Evolutionary conservation across 2,113 vertebrate species (phyloP).

Genomic region (Oxygymnocypris stewartii): DNA sequence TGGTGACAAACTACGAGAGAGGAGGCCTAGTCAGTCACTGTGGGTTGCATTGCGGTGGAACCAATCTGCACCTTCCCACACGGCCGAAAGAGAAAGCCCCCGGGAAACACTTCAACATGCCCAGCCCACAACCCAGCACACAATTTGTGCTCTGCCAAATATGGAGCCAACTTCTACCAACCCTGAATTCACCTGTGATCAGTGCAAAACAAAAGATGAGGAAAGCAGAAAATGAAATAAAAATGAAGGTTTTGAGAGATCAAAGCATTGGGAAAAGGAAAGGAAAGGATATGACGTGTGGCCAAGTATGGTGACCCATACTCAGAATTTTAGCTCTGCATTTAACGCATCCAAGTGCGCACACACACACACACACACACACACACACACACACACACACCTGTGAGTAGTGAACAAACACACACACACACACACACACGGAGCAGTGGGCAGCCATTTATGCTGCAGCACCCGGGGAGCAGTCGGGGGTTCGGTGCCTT

Average conservation of each 20-base stretch:
- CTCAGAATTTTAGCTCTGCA: no score
- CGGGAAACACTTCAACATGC: constrained; percentile 61
- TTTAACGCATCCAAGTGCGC: no score
- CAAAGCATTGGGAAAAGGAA: no score
- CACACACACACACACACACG: no score
- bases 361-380: no score
- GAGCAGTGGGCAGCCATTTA: no score
- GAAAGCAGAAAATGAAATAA: background rate
- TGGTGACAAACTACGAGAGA: constrained; percentile 31
- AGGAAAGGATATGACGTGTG: no score
- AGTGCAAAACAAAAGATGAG: background rate
- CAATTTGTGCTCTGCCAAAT: background rate
- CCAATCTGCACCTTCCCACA: constrained; percentile 51
- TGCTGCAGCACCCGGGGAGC: no score
- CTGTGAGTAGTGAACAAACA: no score
- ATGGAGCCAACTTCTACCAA: background rate
- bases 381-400: no score
- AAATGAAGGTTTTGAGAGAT: background rate
- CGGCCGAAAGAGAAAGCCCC: constrained; percentile 35
- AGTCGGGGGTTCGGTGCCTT: no score
- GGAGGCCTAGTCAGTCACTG: constrained; percentile 17
- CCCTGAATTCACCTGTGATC: background rate
- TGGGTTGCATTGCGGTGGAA: constrained; percentile 38
- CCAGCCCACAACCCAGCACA: constrained; percentile 37
- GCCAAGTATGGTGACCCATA: no score